phyloP scores from a whole-genome alignment of 2,113 vertebrate genomes.

The Sturnira hondurensis region DNA sequence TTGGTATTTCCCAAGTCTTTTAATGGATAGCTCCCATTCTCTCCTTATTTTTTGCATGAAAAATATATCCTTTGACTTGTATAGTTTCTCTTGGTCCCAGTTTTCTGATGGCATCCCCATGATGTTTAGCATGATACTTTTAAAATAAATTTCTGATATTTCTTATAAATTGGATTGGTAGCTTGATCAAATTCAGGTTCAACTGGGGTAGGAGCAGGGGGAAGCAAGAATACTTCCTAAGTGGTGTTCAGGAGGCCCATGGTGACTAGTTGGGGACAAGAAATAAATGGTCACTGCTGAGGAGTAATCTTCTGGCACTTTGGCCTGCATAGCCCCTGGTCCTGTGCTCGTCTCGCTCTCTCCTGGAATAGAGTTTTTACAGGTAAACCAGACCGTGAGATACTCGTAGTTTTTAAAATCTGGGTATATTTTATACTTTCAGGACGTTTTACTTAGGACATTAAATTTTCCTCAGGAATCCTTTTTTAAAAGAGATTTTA shows the following conservation, averaged over 20 bases:
- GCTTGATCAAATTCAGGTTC: neutral
- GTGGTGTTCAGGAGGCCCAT: neutral
- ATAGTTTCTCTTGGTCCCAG: neutral
- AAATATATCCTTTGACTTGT: neutral
- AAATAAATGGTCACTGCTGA: neutral
- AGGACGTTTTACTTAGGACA: neutral
- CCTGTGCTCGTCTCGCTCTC: neutral
- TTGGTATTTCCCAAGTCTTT: neutral
- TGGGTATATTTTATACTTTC: neutral
- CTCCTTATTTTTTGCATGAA: neutral
- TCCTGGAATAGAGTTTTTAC: neutral
- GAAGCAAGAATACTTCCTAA: neutral
- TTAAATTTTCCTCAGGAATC: neutral
- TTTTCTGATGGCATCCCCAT: neutral
- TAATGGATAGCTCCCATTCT: neutral
- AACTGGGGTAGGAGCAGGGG: fast-evolving
- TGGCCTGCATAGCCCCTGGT: neutral
- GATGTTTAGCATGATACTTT: neutral
- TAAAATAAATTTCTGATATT: neutral
- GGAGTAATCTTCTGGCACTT: neutral
- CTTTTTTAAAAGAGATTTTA: neutral
- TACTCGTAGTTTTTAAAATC: neutral
- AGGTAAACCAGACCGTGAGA: neutral
- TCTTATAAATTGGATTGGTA: neutral
- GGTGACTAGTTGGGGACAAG: neutral